Evolutionary conservation across 2,888 invertebrate genomes (phyloP), one percentile per base, ranked within the genome.

Genomic region (Strigamia maritima): DNA sequence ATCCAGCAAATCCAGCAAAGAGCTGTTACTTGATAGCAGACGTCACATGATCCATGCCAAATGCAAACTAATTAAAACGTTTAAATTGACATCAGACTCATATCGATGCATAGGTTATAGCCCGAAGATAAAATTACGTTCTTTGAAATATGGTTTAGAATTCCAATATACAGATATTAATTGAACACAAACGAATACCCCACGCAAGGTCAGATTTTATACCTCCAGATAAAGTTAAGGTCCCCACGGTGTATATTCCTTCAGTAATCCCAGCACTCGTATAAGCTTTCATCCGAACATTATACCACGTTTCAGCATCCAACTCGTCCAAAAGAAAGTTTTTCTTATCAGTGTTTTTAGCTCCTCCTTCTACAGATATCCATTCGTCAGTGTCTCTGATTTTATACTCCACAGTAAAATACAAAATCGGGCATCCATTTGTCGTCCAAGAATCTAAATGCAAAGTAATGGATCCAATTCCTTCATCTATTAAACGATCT

Each of bases 361-460:
- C 82, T 75, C 82, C 82, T 35, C 83, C 83, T 6, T 83, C 82
- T 14, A 83, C 82, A 70, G 83, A 79, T 8, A 81, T 81, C 83
- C 83, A 83, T 14, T 80, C 80, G 65, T 79, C 79, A 49, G 79
- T 79, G 38, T 80, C 80, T 24, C 81, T 80, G n/a, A 81, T 80
- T 10, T 82, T 81, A 80, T 87, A 87, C 76, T 85, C 85, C 26
- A 87, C 84, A 44, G 85, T 85, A 82, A 85, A 86, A 26, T 84
- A 84, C n/a, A 84, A 83, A 80, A 87, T 86, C 7, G 86, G 85
- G 81, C 87, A 87, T 10, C 86, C 86, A 24, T 85, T 85, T 19
- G 84, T 84, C 81, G 83, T 82, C 87, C 87, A 87, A 6, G 86
- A 83, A 49, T 82, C 84, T 60, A 87, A 82, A 81, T 86, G 85